Percentiles rank a stretch among this genome's conserved stretches.
These are phyloP conservation scores for Dicrostonyx torquatus DNA, from an alignment of 2,797 vertebrate genomes.

Conservation along the genomic window DNA sequence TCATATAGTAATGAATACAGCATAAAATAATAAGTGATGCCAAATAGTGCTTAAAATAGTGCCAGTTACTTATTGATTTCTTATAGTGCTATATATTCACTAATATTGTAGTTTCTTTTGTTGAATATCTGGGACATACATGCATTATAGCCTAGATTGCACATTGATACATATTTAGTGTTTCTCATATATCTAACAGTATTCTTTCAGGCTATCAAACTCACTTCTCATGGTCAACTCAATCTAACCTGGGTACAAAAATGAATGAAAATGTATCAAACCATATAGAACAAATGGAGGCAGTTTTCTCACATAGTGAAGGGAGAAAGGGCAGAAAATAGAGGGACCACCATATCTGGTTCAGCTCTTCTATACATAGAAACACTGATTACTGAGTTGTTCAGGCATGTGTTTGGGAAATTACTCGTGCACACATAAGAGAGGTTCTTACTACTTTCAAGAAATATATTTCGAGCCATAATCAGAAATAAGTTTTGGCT, in stretches of 20 bases:
- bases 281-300: too few relatives aligned
- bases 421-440: too few relatives aligned
- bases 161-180: not conserved
- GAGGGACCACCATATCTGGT: not conserved
- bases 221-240: not conserved
- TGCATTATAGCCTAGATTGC: not conserved
- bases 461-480: not conserved
- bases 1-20: not conserved
- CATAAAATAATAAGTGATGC: not conserved
- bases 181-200: not conserved
- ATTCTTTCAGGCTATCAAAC: not conserved
- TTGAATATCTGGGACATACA: not conserved
- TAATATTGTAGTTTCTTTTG: not conserved
- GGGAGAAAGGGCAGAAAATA: not conserved
- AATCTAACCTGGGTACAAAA: not conserved
- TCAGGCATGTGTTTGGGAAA: not conserved
- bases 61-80: not conserved
- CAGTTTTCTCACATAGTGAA: not conserved
- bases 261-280: not conserved
- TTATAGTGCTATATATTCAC: too few relatives aligned
- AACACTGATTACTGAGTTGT: not conserved
- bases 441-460: not conserved
- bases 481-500: not conserved
- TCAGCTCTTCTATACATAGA: not conserved
- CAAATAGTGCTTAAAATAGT: not conserved